Evolutionary conservation across 1,140 invertebrate genomes (phyloP).

Genomic region (Tetramorium simillimum): DNA sequence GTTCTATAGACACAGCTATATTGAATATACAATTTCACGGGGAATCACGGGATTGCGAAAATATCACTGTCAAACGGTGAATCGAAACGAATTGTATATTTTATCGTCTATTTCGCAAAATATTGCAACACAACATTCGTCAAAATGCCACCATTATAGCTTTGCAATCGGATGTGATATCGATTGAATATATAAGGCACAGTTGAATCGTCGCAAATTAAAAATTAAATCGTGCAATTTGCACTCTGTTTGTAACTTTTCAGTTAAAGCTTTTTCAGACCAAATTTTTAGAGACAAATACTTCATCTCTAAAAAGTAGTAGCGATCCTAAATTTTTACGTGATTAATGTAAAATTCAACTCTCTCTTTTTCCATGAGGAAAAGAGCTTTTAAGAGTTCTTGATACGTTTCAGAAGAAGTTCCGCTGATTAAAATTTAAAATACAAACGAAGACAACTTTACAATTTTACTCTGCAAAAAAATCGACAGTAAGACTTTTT

Average conservation of each 20-base stretch:
- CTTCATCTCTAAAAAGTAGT: background rate
- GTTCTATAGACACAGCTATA: background rate
- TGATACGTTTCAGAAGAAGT: background rate
- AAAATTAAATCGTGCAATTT: background rate
- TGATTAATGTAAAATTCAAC: background rate
- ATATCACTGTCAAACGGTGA: background rate
- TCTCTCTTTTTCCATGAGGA: background rate
- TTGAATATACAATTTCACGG: background rate
- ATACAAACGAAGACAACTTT: background rate
- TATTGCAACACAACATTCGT: background rate
- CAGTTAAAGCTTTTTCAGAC: background rate
- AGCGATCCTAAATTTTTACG: background rate
- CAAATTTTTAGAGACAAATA: background rate
- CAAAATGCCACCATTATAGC: conserved; percentile 17
- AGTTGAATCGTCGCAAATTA: conserved; percentile 10
- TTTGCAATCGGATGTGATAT: background rate
- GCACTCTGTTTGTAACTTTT: background rate
- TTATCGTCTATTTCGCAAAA: background rate
- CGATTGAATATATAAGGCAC: background rate
- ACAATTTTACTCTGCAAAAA: background rate
- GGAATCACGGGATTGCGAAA: background rate
- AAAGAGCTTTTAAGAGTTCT: background rate
- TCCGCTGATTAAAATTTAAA: background rate
- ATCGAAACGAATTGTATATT: conserved; percentile 1
- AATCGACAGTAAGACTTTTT: background rate